These are phyloP conservation scores for Anarrhichthys ocellatus DNA, from an alignment of 2,113 vertebrate species.

Conservation along the genomic window DNA sequence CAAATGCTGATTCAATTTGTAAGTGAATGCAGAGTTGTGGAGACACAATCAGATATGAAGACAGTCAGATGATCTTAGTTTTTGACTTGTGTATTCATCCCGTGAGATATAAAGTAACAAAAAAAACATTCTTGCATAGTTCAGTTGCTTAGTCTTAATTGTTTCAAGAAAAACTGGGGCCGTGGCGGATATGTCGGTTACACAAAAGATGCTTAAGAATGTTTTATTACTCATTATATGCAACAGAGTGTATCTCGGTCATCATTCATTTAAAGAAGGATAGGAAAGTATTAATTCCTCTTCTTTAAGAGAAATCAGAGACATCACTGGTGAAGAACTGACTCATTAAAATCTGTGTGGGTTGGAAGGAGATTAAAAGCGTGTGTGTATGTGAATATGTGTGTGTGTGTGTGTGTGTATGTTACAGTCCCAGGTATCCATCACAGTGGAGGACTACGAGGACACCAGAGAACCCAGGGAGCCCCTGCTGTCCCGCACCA, in stretches of 20 bases:
- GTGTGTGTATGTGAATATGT: background rate
- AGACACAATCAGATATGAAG: background rate
- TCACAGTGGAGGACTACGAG: constrained; percentile 87
- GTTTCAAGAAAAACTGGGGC: background rate
- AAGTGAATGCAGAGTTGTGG: background rate
- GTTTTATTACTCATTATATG: constrained; percentile 1
- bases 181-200: background rate
- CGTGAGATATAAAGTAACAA: background rate
- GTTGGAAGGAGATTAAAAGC: constrained; percentile 17
- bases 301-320: background rate
- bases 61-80: background rate
- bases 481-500: constrained; percentile 78
- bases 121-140: too few relatives aligned
- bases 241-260: background rate
- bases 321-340: background rate
- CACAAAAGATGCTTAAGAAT: background rate
- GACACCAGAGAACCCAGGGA: constrained; percentile 86
- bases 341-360: constrained; percentile 13
- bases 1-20: constrained; percentile 9
- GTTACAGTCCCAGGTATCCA: constrained; percentile 86
- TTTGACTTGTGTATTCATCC: constrained; percentile 3
- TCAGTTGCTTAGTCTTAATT: background rate
- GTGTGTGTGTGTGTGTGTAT: background rate
- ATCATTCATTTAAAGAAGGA: constrained; percentile 10
- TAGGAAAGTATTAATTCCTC: constrained; percentile 13